Percentiles rank a stretch among this genome's conserved stretches.
These are phyloP conservation scores for Sinhomidia bicolor DNA, from an alignment of 2,888 invertebrate species.

Conservation along the genomic window DNA sequence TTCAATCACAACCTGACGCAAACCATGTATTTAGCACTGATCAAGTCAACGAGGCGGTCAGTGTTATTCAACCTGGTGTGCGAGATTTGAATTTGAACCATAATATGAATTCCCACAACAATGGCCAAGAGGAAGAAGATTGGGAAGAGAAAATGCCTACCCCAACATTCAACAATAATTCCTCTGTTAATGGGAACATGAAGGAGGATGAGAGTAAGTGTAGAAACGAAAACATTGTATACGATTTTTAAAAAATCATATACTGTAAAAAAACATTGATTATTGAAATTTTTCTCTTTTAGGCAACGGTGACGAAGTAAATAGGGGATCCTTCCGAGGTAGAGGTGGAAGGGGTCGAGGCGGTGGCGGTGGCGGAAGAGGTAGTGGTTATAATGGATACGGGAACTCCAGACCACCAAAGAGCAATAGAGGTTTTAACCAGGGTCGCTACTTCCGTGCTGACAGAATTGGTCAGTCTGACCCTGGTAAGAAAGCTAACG, in stretches of 20 bases:
- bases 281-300: not conserved
- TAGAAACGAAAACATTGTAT: too few relatives aligned
- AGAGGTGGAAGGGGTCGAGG: conserved; percentile 65
- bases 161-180: conserved; percentile 60
- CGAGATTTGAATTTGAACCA: conserved; percentile 73
- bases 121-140: conserved; percentile 69
- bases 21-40: conserved; percentile 57
- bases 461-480: conserved; percentile 65
- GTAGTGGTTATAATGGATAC: conserved; percentile 73
- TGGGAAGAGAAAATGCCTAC: conserved; percentile 70
- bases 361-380: conserved; percentile 66
- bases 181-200: conserved; percentile 62
- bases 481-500: conserved; percentile 61
- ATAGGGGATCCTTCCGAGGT: conserved; percentile 68
- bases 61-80: conserved; percentile 69
- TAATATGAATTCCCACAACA: conserved; percentile 66
- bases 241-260: too few relatives aligned
- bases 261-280: too few relatives aligned
- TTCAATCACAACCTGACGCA: conserved; percentile 57
- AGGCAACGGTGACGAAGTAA: conserved; percentile 62
- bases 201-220: conserved; percentile 54
- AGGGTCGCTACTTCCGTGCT: conserved; percentile 53
- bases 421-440: conserved; percentile 60
- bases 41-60: conserved; percentile 39
- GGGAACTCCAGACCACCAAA: conserved; percentile 65